Evolutionary conservation across 2,797 vertebrate species (phyloP), one percentile per base, ranked within the genome.

Genomic region (Amniataba percoides): DNA sequence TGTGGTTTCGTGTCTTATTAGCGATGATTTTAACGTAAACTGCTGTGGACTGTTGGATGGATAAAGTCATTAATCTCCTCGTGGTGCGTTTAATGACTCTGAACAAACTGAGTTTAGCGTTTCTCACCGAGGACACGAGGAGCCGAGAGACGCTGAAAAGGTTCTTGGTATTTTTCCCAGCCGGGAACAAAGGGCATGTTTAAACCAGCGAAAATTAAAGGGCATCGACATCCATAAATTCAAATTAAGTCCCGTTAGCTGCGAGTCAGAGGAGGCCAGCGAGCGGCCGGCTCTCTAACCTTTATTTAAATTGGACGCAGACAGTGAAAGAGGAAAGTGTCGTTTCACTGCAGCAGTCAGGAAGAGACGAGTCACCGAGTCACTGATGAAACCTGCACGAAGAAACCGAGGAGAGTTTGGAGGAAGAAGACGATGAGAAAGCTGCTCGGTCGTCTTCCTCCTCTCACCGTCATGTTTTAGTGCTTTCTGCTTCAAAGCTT

Each of bases 191-290:
- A 71, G 19, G 51, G 5, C 57, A 1, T 3, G 39, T 78, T 72
- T 13, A 43, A 53, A 60, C 48, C 67, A 11, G 48, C 67, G 56
- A 57, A 68, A 70, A 73, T 70, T 82, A 73, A 53, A 70, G 45
- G 15, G 23, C 60, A 49, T 16, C 16, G 7, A n/a, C 73, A 48
- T 73, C 62, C 59, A 75, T 14, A 16, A 7, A 75, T 39, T 69
- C 45, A 57, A 48, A 73, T 60, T 12, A 19, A 49, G 23, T 3
- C 4, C 13, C 1, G 27, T 42, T 7, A 18, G 49, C 67, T 9
- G 75, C n/a, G 55, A n/a, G 27, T 16, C 0, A 1, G 45, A 36
- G n/a, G 52, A 72, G 77, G 61, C 46, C 67, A 48, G n/a, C 0
- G 57, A 64, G 13, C 46, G 10, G 60, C 73, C 0, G 13, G 2